Conservation (phyloP, 1,140 invertebrate genomes). For the Papilio dardanus region DNA sequence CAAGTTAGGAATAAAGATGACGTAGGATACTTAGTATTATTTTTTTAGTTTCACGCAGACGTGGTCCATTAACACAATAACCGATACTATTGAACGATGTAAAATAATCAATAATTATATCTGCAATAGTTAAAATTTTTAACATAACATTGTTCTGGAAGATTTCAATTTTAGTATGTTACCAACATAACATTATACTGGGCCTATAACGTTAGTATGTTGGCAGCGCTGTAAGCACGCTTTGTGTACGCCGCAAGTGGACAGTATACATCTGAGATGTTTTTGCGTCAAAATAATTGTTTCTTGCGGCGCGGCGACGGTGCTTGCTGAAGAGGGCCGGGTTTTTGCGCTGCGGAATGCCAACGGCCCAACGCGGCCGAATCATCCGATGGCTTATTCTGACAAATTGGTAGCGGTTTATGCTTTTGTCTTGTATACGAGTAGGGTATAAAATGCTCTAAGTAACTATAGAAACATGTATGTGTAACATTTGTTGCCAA, state of each 20-base stretch:
- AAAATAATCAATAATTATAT: too few species aligned
- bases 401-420: conserved; percentile 27
- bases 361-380: conserved; percentile 4
- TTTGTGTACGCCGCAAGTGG: conserved; percentile 24
- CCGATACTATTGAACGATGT: too few species aligned
- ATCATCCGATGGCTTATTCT: conserved; percentile 26
- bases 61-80: too few species aligned
- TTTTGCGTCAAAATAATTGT: conserved; percentile 32
- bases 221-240: conserved; percentile 14
- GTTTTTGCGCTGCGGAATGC: conserved; percentile 20
- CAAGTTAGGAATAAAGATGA: too few species aligned
- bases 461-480: too few species aligned
- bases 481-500: neutral
- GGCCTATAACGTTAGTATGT: neutral
- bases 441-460: neutral
- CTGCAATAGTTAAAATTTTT: too few species aligned
- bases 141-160: too few species aligned
- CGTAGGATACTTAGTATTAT: too few species aligned
- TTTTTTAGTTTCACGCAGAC: too few species aligned
- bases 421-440: neutral
- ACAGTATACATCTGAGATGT: conserved; percentile 8
- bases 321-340: neutral
- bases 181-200: neutral
- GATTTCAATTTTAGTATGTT: neutral
- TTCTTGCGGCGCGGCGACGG: conserved; percentile 29